Percentiles rank a stretch among this genome's conserved stretches.
These are phyloP conservation scores for Arvicanthis niloticus DNA, from an alignment of 2,113 vertebrate genomes.

Conservation along the genomic window DNA sequence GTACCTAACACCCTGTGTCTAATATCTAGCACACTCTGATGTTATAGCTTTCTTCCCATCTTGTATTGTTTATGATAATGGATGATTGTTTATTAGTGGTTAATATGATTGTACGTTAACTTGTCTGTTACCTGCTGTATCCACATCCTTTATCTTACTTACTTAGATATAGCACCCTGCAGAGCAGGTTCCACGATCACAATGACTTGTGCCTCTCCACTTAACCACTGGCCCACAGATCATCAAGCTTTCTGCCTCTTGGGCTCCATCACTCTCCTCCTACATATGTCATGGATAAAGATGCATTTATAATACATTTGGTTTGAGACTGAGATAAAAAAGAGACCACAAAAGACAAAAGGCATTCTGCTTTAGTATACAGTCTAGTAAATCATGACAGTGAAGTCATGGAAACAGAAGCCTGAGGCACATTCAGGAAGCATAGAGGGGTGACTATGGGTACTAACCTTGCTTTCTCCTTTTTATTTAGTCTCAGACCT, in stretches of 20 bases:
- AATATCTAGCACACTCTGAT: not conserved
- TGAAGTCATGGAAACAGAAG: not conserved
- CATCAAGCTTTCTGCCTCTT: not conserved
- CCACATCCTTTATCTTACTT: not conserved
- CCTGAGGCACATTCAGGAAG: not conserved
- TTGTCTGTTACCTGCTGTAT: not conserved
- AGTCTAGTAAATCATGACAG: too few species aligned
- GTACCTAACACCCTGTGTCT: not conserved
- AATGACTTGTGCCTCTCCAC: not conserved
- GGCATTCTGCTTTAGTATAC: not conserved
- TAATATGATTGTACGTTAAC: not conserved
- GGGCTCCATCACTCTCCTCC: too few species aligned
- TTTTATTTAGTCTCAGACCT: not conserved
- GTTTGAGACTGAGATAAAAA: not conserved
- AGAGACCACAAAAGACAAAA: not conserved
- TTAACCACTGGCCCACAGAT: not conserved
- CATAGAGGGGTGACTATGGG: not conserved
- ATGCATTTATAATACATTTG: not conserved
- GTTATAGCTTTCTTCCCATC: not conserved
- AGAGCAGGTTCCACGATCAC: not conserved
- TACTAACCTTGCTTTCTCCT: not conserved
- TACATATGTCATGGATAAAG: not conserved
- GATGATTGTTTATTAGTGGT: not conserved
- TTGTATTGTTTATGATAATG: not conserved
- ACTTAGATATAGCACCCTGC: rapidly evolving